Conservation (phyloP, 2,888 invertebrate species). For the Punctoribates punctum region DNA sequence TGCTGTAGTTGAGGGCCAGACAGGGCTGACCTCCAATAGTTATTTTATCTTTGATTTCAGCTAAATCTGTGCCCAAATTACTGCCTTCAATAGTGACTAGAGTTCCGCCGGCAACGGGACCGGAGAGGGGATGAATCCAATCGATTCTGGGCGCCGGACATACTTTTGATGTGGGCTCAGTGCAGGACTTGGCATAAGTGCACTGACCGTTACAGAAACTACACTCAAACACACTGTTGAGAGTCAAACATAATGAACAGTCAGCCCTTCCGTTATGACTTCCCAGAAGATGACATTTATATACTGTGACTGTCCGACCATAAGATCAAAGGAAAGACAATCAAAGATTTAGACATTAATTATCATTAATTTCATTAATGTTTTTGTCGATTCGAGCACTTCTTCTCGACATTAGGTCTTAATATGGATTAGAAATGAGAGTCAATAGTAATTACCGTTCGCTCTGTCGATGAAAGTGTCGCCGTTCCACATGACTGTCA, state of each 20-base stretch:
- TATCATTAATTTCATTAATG: neutral
- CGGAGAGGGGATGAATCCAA: slow-evolving; percentile 53
- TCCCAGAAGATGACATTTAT: slow-evolving; percentile 56
- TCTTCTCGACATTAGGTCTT: neutral
- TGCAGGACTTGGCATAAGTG: slow-evolving; percentile 25
- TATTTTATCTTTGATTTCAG: slow-evolving; percentile 54
- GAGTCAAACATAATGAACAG: slow-evolving; percentile 56
- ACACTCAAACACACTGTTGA: slow-evolving; percentile 53
- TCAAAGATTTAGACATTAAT: slow-evolving; percentile 28
- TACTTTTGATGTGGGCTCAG: slow-evolving; percentile 32
- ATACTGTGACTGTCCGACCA: slow-evolving; percentile 53
- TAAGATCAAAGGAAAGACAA: neutral
- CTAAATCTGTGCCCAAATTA: slow-evolving; percentile 56
- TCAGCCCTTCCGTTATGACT: slow-evolving; percentile 50
- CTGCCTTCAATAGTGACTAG: slow-evolving; percentile 55
- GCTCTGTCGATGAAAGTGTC: slow-evolving; percentile 88
- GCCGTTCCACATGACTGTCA: slow-evolving; percentile 87
- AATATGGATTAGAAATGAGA: neutral
- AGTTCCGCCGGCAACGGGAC: slow-evolving; percentile 57
- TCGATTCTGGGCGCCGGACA: slow-evolving; percentile 52
- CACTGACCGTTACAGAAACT: slow-evolving; percentile 54
- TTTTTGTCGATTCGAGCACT: neutral
- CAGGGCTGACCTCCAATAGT: slow-evolving; percentile 55
- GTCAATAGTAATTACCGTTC: slow-evolving; percentile 51
- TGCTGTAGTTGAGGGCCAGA: slow-evolving; percentile 52